Percentiles rank a stretch among this genome's conserved stretches.
These are phyloP conservation scores for Synergus laeviventris DNA, from an alignment of 2,888 invertebrate species.

Conservation along the genomic window DNA sequence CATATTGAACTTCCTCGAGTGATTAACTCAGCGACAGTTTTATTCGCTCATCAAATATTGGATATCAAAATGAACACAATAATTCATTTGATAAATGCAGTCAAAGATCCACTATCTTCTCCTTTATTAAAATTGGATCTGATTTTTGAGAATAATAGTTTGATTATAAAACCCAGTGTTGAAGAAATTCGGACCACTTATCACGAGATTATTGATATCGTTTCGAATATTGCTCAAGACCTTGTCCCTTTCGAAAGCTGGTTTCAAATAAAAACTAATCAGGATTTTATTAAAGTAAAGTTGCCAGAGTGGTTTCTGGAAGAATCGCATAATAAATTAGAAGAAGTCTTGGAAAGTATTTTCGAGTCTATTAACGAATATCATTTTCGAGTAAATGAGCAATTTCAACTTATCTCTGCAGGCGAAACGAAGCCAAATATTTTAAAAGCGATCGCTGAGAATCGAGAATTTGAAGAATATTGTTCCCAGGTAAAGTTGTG, in stretches of 20 bases:
- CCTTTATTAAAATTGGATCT: constrained; percentile 81
- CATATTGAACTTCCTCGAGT: constrained; percentile 69
- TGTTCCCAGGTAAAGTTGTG: constrained; percentile 41
- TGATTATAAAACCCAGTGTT: constrained; percentile 79
- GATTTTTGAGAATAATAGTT: constrained; percentile 77
- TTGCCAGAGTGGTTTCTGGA: constrained; percentile 79
- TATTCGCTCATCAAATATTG: constrained; percentile 81
- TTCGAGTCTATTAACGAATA: constrained; percentile 61
- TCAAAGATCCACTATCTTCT: constrained; percentile 78
- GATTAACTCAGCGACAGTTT: constrained; percentile 74
- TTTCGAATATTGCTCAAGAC: constrained; percentile 79
- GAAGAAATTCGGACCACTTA: constrained; percentile 79
- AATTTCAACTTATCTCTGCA: constrained; percentile 62
- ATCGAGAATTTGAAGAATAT: constrained; percentile 60
- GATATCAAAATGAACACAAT: constrained; percentile 83
- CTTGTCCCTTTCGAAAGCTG: constrained; percentile 80
- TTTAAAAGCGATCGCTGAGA: constrained; percentile 49
- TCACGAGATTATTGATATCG: constrained; percentile 79
- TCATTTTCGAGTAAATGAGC: constrained; percentile 52
- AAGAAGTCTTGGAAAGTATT: constrained; percentile 56
- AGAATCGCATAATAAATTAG: constrained; percentile 60
- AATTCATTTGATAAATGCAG: constrained; percentile 78
- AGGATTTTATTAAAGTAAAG: constrained; percentile 77
- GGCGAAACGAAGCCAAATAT: constrained; percentile 48
- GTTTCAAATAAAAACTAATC: constrained; percentile 67